Evolutionary conservation across 2,113 vertebrate genomes (phyloP).

Genomic region (Leiothrix lutea): DNA sequence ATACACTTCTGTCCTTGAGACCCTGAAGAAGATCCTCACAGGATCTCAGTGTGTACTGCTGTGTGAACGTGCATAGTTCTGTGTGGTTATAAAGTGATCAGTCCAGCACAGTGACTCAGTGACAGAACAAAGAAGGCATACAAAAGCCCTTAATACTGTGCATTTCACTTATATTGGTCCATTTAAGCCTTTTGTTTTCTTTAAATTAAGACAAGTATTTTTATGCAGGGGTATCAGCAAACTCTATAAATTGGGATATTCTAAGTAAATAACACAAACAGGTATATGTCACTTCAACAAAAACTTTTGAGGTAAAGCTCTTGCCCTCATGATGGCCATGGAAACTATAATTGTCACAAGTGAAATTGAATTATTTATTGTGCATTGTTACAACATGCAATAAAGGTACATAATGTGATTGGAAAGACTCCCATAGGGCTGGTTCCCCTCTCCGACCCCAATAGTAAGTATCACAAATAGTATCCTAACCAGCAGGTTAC

Average conservation of each 20-base stretch:
- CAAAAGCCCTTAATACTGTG: not conserved
- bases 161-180: not conserved
- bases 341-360: not conserved
- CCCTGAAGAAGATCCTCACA: not conserved
- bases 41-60: not conserved
- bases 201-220: not conserved
- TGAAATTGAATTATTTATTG: not conserved
- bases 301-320: not conserved
- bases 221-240: not conserved
- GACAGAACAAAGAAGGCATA: not conserved
- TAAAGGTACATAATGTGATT: not conserved
- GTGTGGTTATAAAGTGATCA: not conserved
- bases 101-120: not conserved
- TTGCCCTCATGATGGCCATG: not conserved
- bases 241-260: rapidly evolving
- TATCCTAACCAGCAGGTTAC: not conserved
- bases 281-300: not conserved
- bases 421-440: not conserved
- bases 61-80: rapidly evolving
- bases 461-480: rapidly evolving
- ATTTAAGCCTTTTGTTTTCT: not conserved
- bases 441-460: rapidly evolving
- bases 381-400: not conserved
- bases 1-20: rapidly evolving
- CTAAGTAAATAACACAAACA: not conserved